Base-by-base conservation (phyloP, 2,113 vertebrate species). In the Nesoenas mayeri region DNA sequence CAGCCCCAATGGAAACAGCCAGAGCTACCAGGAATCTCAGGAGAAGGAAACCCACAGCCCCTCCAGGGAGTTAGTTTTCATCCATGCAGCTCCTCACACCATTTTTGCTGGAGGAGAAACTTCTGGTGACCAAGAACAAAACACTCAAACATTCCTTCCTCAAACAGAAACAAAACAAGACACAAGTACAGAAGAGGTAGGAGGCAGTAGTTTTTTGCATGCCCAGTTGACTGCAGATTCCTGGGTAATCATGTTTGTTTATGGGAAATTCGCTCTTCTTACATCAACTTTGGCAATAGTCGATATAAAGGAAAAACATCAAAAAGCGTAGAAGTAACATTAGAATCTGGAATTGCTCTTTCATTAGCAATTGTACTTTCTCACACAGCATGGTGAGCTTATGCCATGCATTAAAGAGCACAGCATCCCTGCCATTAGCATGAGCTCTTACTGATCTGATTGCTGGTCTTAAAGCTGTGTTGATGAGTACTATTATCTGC, bases 231-330 rank as follows among this genome's bases (percentile, higher is more conserved):
- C 56, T 84, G 80, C 42, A 32, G 47, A 86, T 25, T 86, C 72
- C 72, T 58, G 24, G 85, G 44, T 51, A 79, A 69, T 42, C 47
- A 20, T 6, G 5, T 51, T 54, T 21, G 48, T 44, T 54, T 75
- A 53, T 28, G 31, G 69, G 44, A 66, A 70, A 60, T 70, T 3
- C 47, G 6, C 32, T 53, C 58, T 92, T 50, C 72, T 71, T 62
- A 31, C n/a, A 47, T 36, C 65, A 58, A 24, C 65, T 85, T 51
- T 79, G 48, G 42, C 36, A 91, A 21, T 42, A 94, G 74, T 50
- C 20, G 25, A 56, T 42, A 15, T 0, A 69, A 64, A 0, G 0
- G 18, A 48, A 75, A 88, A 19, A 10, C 32, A n/a, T 5, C 9
- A 54, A 17, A n/a, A 54, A 50, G 21, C 21, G 5, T n/a, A 20